Base-by-base conservation (phyloP, 2,797 vertebrate genomes). In the Sardinella longiceps region DNA sequence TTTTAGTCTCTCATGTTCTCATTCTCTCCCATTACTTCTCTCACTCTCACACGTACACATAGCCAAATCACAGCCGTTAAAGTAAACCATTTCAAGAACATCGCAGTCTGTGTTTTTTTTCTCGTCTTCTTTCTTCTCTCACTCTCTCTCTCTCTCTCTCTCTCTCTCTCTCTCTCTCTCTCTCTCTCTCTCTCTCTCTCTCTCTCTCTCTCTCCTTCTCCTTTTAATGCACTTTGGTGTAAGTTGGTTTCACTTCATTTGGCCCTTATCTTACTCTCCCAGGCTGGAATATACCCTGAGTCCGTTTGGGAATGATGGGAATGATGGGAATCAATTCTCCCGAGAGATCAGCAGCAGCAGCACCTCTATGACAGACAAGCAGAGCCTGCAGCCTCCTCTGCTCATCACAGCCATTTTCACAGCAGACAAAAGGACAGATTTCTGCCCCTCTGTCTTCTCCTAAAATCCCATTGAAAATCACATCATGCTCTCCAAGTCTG, bases 291-390 rank as follows among this genome's bases (percentile, higher is more conserved):
- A 92, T 91, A 91, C 89, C 91, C 90, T 80, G 86, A 87, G 90
- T 91, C 70, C 37, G 90, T 90, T 85, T 86, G 86, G 80, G 84
- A 89, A 89, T 88, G 89, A 89, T 88, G 91, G 88, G 93, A 94
- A 94, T 94, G 93, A 96, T 94, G 94, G 90, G 93, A 94, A 95
- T 96, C 92, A 94, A 95, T 94, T 94, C 93, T 94, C 93, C 93
- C 91, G 91, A 94, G 93, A 94, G 94, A 94, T 94, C 93, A 94
- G 91, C 93, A 94, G 94, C 93, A 94, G 94, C 93, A 94, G 91
- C 93, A 94, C 94, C 93, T 91, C 92, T 93, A 87, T 92, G 93
- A 94, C 93, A 93, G 93, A 94, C 93, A 93, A 92, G 91, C 92
- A 88, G 86, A 94, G 92, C 89, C 92, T 92, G 82, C 91, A 92